Conservation (phyloP, 2,797 vertebrate species). For the Lepus townsendii region DNA sequence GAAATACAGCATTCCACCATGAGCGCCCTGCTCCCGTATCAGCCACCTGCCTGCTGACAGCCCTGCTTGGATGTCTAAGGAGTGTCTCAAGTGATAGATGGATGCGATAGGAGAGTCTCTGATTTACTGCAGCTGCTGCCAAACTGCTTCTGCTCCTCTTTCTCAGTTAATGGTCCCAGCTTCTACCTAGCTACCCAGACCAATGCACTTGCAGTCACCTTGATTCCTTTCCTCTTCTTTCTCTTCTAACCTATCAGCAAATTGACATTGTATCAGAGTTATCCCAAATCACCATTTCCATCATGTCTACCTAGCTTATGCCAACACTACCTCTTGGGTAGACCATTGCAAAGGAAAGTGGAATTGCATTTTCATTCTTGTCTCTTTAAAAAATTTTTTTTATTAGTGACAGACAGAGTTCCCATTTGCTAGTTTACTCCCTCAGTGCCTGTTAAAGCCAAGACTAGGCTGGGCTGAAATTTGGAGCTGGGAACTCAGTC, state of each 20-base stretch:
- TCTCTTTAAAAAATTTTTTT: not conserved
- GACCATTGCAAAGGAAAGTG: not conserved
- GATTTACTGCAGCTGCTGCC: not conserved
- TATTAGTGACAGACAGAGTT: no score
- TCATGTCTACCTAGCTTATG: not conserved
- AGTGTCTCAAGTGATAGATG: not conserved
- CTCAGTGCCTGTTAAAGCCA: no score
- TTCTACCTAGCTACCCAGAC: not conserved
- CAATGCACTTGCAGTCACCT: not conserved
- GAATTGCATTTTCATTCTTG: not conserved
- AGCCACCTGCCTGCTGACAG: not conserved
- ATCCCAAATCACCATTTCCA: not conserved
- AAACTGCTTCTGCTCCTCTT: not conserved
- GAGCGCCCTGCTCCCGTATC: not conserved
- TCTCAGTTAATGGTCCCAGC: not conserved
- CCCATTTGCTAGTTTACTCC: no score
- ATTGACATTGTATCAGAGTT: not conserved
- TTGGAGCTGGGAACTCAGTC: no score
- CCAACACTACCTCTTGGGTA: not conserved
- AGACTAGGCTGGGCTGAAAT: no score
- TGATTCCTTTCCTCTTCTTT: not conserved
- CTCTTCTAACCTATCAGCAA: not conserved
- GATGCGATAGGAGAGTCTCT: not conserved
- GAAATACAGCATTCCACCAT: not conserved
- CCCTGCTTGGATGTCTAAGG: not conserved